Conservation (phyloP, 2,888 invertebrate genomes). For the Bugulina stolonifera region DNA sequence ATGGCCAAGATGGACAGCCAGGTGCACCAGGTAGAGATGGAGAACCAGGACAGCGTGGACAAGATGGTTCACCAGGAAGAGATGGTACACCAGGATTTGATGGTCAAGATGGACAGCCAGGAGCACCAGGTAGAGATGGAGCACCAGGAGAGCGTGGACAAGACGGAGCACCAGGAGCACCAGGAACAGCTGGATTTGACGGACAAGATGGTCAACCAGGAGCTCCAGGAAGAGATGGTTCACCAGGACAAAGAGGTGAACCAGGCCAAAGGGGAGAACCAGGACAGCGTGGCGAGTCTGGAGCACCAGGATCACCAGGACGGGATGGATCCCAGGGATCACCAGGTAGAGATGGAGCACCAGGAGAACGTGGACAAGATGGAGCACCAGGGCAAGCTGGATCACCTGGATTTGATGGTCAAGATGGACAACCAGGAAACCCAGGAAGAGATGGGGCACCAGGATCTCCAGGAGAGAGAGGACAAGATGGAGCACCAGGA, state of each 20-base stretch:
- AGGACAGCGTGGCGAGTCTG: background rate
- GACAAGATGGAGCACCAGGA: background rate
- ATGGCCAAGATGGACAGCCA: background rate
- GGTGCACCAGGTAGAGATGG: constrained; percentile 7
- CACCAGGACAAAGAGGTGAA: background rate
- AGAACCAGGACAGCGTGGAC: background rate
- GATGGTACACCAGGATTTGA: background rate
- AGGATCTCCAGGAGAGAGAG: background rate
- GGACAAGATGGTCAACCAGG: background rate
- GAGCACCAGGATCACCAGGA: constrained; percentile 12
- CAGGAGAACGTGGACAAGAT: background rate
- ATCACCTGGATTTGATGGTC: constrained; percentile 7
- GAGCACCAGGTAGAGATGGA: background rate
- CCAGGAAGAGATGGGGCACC: constrained; percentile 18
- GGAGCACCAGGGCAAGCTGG: constrained; percentile 11
- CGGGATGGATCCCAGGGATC: constrained; percentile 25
- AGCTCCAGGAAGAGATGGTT: background rate
- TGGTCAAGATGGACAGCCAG: constrained; percentile 13
- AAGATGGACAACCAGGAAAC: constrained; percentile 16
- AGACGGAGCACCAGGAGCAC: background rate
- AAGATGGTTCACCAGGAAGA: background rate
- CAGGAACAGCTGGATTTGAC: background rate
- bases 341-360: background rate
- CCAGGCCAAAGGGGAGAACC: background rate
- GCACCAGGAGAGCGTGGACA: constrained; percentile 12